Evolutionary conservation across 2,888 invertebrate genomes (phyloP), one percentile per base, ranked within the genome.

Genomic region (Polydrusus tereticollis): DNA sequence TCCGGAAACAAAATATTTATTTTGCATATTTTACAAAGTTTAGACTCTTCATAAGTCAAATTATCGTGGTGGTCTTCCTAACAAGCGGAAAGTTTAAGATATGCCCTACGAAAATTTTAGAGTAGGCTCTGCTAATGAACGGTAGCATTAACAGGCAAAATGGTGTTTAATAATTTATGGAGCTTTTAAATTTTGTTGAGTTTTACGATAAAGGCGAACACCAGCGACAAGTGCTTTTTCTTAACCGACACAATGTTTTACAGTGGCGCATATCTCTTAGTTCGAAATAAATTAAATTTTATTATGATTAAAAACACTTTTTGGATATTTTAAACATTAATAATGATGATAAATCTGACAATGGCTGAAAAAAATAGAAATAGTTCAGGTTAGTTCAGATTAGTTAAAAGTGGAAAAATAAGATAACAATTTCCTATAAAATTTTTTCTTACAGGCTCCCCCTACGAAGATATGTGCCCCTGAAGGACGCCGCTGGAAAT

Each of bases 161-260:
- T 50, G 52, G 38, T 59, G 50, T 58, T 71, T 65, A 71, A 71
- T 71, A 65, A 71, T 71, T 71, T 71, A 71, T 18, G 23, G 65
- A 16, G 70, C 70, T 71, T 71, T 71, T 71, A 71, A 64, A 59
- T 65, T 55, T 65, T 29, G 58, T 38, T 52, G 57, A 41, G 52
- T 71, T 71, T 71, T 71, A 71, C 45, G 63, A 47, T 68, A 55
- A 36, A 29, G 62, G 47, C 29, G 43, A 41, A 18, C 62, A 26
- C 8, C 16, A 62, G 26, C 47, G 45, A 60, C 38, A 60, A 62
- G 62, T 47, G 62, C 62, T 47, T 26, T 36, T 33, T 14, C 18
- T 23, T 45, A 29, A 20, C 26, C 18, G 29, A 41, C 41, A 26
- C n/a, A 59, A 20, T 23, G 14, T 59, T 59, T 41, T 23, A 8